Percentiles rank a stretch among this genome's conserved stretches.
Evolutionary conservation across 2,797 vertebrate species (phyloP).

Genomic region (Anguilla marmorata): DNA sequence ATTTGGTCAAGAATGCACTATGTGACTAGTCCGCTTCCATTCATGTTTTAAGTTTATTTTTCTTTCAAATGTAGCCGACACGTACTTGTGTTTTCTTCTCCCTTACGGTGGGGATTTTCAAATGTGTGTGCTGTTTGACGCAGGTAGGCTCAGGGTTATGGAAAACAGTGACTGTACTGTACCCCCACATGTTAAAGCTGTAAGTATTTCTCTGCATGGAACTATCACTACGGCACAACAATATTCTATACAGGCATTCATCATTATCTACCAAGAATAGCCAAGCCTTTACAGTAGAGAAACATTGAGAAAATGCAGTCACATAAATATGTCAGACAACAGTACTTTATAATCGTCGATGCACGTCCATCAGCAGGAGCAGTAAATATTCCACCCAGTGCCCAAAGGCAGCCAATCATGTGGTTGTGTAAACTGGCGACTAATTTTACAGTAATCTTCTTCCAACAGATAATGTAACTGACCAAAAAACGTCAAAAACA

Average conservation of each 20-base stretch:
- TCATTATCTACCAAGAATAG: background rate
- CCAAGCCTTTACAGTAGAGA: background rate
- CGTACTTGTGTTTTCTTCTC: background rate
- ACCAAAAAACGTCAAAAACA: slow-evolving; percentile 26
- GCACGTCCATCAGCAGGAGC: background rate
- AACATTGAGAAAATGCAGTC: background rate
- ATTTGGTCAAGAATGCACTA: background rate
- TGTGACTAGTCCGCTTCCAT: background rate
- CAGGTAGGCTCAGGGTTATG: background rate
- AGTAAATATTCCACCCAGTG: background rate
- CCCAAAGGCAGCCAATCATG: background rate
- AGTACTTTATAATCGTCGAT: background rate
- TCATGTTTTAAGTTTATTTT: background rate
- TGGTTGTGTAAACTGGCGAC: background rate
- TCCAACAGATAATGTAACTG: slow-evolving; percentile 37
- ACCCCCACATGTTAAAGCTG: background rate
- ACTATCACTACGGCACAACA: background rate
- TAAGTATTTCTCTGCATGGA: background rate
- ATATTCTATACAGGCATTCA: background rate
- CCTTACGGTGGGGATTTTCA: background rate
- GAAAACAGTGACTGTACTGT: background rate
- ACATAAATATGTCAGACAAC: too few relatives aligned
- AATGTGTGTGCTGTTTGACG: background rate
- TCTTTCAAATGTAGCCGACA: background rate
- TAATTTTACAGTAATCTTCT: slow-evolving; percentile 39